phyloP scores from a whole-genome alignment of 2,113 vertebrate genomes.

The Alosa alosa region DNA sequence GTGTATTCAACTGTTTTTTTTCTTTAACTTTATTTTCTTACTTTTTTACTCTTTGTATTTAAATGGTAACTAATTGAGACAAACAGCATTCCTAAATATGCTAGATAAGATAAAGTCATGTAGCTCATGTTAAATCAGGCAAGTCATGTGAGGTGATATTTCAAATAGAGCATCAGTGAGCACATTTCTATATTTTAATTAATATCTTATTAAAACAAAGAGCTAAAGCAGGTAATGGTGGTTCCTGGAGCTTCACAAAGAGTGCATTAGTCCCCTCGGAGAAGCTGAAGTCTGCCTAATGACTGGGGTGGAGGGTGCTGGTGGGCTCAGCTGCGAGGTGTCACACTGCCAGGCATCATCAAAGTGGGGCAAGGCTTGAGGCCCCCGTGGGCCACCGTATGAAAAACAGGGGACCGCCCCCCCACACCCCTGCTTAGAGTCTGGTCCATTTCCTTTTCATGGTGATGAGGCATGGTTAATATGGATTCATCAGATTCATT shows the following conservation, averaged over 20 bases:
- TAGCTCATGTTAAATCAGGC: not conserved
- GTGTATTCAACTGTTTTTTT: not conserved
- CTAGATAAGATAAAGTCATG: not conserved
- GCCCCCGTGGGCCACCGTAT: constrained; percentile 47
- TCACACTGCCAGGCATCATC: constrained; percentile 61
- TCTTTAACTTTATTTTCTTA: not conserved
- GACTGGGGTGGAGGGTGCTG: constrained; percentile 59
- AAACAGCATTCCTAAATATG: not conserved
- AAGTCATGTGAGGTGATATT: not conserved
- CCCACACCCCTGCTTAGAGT: constrained; percentile 31
- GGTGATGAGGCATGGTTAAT: constrained; percentile 70
- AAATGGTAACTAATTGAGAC: not conserved
- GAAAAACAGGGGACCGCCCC: constrained; percentile 46
- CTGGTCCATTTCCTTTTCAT: constrained; percentile 64
- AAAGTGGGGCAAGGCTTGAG: constrained; percentile 66
- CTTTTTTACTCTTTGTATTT: not conserved
- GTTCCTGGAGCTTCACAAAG: constrained; percentile 64
- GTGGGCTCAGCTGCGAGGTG: constrained; percentile 49
- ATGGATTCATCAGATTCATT: constrained; percentile 74
- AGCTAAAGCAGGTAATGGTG: constrained; percentile 30
- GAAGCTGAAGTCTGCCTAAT: constrained; percentile 65
- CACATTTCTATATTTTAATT: not conserved
- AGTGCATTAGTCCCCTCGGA: constrained; percentile 67
- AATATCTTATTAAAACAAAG: not conserved
- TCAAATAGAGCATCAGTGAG: not conserved